Percentiles rank a stretch among this genome's conserved stretches.
phyloP scores from a whole-genome alignment of 2,797 vertebrate species.

The Sus cebifrons region DNA sequence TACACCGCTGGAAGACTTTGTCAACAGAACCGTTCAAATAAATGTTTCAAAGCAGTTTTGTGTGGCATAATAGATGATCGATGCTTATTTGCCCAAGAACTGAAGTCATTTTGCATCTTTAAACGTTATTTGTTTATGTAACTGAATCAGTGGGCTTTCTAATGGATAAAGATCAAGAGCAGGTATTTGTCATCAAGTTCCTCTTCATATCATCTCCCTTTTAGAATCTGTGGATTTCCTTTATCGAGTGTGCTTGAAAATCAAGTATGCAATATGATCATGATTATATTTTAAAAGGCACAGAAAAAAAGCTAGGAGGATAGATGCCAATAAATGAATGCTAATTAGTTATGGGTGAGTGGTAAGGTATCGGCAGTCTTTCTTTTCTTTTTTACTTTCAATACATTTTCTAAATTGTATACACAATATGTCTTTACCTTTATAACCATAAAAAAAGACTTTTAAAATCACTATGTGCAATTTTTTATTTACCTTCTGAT shows the following conservation, averaged over 20 bases:
- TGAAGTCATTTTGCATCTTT: constrained; percentile 30
- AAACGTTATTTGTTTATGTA: constrained; percentile 31
- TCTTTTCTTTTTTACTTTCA: constrained; percentile 7
- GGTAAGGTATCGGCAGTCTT: neutral
- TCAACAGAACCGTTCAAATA: neutral
- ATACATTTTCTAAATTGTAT: constrained; percentile 1
- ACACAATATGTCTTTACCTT: neutral
- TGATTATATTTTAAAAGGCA: constrained; percentile 23
- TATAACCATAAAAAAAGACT: neutral
- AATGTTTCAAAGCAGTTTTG: neutral
- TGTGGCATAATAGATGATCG: neutral
- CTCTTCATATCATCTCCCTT: neutral
- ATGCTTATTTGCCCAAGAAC: neutral
- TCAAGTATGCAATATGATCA: neutral
- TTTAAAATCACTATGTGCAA: neutral
- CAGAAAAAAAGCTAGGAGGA: neutral
- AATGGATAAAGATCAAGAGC: constrained; percentile 11
- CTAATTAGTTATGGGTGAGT: neutral
- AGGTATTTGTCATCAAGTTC: neutral
- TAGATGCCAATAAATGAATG: constrained; percentile 17
- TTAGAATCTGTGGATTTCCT: neutral
- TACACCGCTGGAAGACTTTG: neutral
- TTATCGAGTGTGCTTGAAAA: neutral
- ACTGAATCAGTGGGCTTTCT: constrained; percentile 12
- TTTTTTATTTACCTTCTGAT: neutral